These are phyloP conservation scores for Chymomyza caudatula DNA, from an alignment of 2,888 invertebrate genomes.

Conservation along the genomic window DNA sequence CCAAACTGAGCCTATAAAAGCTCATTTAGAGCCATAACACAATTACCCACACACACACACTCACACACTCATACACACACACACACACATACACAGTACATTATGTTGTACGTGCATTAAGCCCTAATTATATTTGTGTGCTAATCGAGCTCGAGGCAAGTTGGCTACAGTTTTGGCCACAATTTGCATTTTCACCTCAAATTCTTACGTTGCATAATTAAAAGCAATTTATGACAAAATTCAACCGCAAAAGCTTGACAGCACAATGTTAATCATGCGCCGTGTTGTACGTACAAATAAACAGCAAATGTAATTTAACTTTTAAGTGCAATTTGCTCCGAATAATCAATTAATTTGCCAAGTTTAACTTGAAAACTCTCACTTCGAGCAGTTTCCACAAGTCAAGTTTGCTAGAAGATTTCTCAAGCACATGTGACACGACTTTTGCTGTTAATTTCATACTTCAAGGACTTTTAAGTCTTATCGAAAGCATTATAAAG, in stretches of 20 bases:
- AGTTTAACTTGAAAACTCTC: neutral
- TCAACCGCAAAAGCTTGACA: neutral
- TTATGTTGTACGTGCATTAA: neutral
- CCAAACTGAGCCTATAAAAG: too few species aligned
- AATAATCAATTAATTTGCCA: neutral
- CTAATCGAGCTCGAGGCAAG: neutral
- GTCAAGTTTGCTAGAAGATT: neutral
- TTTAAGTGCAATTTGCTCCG: slow-evolving; percentile 1
- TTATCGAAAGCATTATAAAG: neutral
- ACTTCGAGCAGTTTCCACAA: neutral
- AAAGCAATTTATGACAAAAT: neutral
- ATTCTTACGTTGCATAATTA: neutral
- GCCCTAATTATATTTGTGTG: slow-evolving; percentile 15
- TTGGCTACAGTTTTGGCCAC: neutral
- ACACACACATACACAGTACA: too few species aligned
- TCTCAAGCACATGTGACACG: neutral
- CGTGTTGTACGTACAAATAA: slow-evolving; percentile 6
- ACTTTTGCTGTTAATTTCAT: neutral
- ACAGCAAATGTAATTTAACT: slow-evolving; percentile 8
- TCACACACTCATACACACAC: too few species aligned
- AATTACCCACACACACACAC: neutral
- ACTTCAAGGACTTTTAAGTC: neutral
- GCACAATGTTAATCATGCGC: slow-evolving; percentile 34
- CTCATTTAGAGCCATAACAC: too few species aligned
- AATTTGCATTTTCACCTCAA: neutral